Percentiles rank a stretch among this genome's conserved stretches.
Conservation (phyloP, 1,140 invertebrate genomes). For the Gonatopus flavifemur region DNA sequence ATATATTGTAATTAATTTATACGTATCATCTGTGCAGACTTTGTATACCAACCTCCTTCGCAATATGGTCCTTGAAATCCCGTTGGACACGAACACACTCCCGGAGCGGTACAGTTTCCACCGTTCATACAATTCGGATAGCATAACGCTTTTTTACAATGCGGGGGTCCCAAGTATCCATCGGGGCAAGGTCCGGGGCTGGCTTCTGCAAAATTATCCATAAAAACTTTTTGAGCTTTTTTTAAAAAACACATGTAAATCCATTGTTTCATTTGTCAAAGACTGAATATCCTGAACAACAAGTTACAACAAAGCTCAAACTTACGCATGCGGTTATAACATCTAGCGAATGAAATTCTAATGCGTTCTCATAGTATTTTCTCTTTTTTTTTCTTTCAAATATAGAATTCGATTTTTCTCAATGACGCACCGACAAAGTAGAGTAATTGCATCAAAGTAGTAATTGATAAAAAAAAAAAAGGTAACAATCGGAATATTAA, state of each 20-base stretch:
- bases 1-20: not conserved
- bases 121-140: constrained; percentile 93
- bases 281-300: no score
- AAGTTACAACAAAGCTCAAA: no score
- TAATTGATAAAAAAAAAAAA: not conserved
- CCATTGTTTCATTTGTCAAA: no score
- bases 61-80: constrained; percentile 91
- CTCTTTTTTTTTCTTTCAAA: no score
- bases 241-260: no score
- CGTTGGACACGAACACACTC: constrained; percentile 80
- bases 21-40: not conserved
- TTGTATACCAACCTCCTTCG: constrained; percentile 75
- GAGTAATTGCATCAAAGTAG: no score
- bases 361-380: no score
- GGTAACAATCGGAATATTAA: constrained; percentile 1
- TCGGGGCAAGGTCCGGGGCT: constrained; percentile 87
- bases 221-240: no score
- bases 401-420: no score
- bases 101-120: constrained; percentile 85
- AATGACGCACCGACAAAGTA: no score
- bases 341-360: no score
- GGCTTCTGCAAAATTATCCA: constrained; percentile 72
- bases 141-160: constrained; percentile 85
- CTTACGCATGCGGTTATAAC: no score
- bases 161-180: constrained; percentile 82